Evolutionary conservation across 92 coral and sea anemone species (phyloP).

Genomic region (Umimayanthus chanpuru): DNA sequence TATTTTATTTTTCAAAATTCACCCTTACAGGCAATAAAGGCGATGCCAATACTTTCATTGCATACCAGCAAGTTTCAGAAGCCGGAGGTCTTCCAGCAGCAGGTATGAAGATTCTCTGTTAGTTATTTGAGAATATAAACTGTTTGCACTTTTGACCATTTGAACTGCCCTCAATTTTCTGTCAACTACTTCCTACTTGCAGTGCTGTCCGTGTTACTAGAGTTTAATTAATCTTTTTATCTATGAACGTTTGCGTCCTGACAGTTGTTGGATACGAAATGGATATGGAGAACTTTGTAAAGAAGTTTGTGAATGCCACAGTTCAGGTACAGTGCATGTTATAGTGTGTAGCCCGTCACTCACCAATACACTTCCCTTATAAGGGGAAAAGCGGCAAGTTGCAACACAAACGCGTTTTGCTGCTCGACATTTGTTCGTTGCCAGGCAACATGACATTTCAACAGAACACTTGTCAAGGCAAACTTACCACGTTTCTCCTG

Average conservation of each 20-base stretch:
- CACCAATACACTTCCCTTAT: too few relatives aligned
- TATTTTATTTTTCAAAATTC: neutral
- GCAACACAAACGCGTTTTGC: too few relatives aligned
- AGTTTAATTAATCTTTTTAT: neutral
- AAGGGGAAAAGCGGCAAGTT: too few relatives aligned
- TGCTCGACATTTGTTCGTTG: too few relatives aligned
- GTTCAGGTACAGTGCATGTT: constrained; percentile 54
- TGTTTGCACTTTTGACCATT: neutral
- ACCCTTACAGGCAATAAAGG: constrained; percentile 33
- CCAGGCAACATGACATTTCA: too few relatives aligned
- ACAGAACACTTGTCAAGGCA: too few relatives aligned
- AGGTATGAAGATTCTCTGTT: constrained; percentile 47
- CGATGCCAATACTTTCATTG: constrained; percentile 72
- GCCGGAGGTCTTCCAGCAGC: constrained; percentile 55
- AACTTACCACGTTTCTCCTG: too few relatives aligned
- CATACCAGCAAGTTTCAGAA: constrained; percentile 53
- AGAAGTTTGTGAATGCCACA: constrained; percentile 47
- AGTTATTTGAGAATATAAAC: neutral
- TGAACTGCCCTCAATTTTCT: neutral
- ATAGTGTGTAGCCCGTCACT: too few relatives aligned
- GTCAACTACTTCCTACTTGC: neutral
- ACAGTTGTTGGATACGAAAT: constrained; percentile 80
- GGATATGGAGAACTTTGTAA: constrained; percentile 61
- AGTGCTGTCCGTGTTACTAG: neutral
- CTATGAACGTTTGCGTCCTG: neutral